phyloP scores from a whole-genome alignment of 2,113 vertebrate species.

The Piliocolobus tephrosceles region DNA sequence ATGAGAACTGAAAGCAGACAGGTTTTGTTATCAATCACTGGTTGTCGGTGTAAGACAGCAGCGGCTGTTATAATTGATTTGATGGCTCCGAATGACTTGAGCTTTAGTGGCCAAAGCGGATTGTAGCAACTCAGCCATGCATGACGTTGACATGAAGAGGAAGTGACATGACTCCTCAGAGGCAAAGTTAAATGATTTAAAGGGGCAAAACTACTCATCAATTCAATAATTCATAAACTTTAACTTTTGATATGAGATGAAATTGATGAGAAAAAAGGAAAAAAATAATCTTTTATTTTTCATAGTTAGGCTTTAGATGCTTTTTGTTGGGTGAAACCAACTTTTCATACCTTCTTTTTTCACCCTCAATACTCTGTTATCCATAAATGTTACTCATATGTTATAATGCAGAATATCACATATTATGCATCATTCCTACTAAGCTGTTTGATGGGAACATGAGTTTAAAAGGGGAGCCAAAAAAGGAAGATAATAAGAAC shows the following conservation, averaged over 20 bases:
- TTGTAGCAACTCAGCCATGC: slow-evolving; percentile 81
- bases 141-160: slow-evolving; percentile 85
- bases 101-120: slow-evolving; percentile 78
- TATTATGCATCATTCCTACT: background rate
- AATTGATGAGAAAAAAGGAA: slow-evolving; percentile 14
- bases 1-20: slow-evolving; percentile 90
- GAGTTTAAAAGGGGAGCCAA: background rate
- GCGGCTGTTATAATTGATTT: slow-evolving; percentile 84
- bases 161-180: slow-evolving; percentile 84
- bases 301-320: background rate
- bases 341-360: background rate
- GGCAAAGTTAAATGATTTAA: slow-evolving; percentile 80
- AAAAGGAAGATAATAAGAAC: background rate
- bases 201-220: slow-evolving; percentile 55
- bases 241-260: slow-evolving; percentile 47
- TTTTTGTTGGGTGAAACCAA: background rate
- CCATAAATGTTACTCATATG: background rate
- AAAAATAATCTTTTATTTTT: slow-evolving; percentile 7
- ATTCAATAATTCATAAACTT: slow-evolving; percentile 59
- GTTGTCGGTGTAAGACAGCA: slow-evolving; percentile 82
- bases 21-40: slow-evolving; percentile 95
- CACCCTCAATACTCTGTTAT: background rate
- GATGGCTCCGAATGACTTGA: slow-evolving; percentile 83
- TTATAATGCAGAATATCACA: background rate
- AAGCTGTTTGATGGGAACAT: background rate